Evolutionary conservation across 2,888 invertebrate genomes (phyloP).

Genomic region (Nemurella pictetii): DNA sequence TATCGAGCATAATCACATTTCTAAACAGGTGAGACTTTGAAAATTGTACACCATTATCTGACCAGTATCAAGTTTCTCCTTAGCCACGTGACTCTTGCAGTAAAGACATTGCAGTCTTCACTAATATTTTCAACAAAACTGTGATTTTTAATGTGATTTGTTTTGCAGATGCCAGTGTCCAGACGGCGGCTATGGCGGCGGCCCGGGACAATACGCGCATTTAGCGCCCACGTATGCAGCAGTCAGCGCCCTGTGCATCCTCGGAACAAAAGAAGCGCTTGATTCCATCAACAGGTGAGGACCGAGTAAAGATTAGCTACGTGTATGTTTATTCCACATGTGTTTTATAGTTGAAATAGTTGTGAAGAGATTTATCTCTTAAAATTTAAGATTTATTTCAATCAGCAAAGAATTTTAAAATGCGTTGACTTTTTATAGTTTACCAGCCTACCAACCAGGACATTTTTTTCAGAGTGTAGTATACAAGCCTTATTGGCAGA

Average conservation of each 20-base stretch:
- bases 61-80: too few relatives aligned
- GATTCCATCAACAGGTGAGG: conserved; percentile 78
- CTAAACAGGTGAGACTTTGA: conserved; percentile 57
- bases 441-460: too few relatives aligned
- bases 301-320: neutral
- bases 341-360: too few relatives aligned
- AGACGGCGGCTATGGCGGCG: conserved; percentile 90
- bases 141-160: conserved; percentile 2
- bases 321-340: neutral
- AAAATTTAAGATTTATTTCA: too few relatives aligned
- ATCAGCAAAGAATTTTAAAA: too few relatives aligned
- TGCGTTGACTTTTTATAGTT: too few relatives aligned
- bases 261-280: conserved; percentile 82
- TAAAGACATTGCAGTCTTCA: conserved; percentile 23
- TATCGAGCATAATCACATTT: conserved; percentile 61
- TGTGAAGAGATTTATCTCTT: too few relatives aligned
- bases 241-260: conserved; percentile 86
- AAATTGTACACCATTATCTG: too few relatives aligned
- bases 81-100: neutral
- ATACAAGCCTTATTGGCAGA: too few relatives aligned
- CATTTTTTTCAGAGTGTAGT: too few relatives aligned
- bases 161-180: conserved; percentile 70
- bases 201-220: conserved; percentile 90
- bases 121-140: conserved; percentile 27
- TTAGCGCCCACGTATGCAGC: conserved; percentile 98